Evolutionary conservation across 2,113 vertebrate genomes (phyloP), one percentile per base, ranked within the genome.

Genomic region (Siphamia tubifer): DNA sequence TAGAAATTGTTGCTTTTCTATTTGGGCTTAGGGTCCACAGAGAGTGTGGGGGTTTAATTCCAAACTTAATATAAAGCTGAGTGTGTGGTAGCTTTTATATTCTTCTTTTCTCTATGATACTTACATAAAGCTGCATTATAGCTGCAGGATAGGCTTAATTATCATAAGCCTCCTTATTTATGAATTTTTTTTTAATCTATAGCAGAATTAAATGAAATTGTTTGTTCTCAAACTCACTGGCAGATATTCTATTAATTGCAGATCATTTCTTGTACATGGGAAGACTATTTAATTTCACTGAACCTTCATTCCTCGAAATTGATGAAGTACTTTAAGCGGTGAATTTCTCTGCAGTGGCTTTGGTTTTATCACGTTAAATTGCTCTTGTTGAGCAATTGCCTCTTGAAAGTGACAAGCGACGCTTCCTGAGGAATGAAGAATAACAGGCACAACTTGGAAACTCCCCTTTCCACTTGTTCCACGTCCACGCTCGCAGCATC

Each of bases 371-470:
- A 21, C 34, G 47, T 34, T 39, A 48, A 74, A 54, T 62, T 62
- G 56, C 19, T 62, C 63, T 45, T 61, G 39, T 65, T 54, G 24
- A 62, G 64, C 44, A 36, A 62, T n/a, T n/a, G n/a, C n/a, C n/a
- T n/a, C n/a, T n/a, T n/a, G n/a, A 69, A 70, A 31, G 35, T 64
- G 25, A 31, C 39, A 40, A 74, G 47, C 10, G 27, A 36, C 35
- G 27, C 48, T 38, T 63, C 52, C 57, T 40, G 21, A 62, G 42
- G 62, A 82, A 81, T 81, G 55, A 72, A 51, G 43, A 74, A 75
- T 30, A 83, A 73, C 78, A 49, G 47, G 38, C 42, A 49, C 3
- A 48, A 17, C 21, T 9, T 35, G 42, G 27, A 47, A 60, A 72
- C 39, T 34, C 39, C 20, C 62, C 6, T 31, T 55, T 39, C 34